Evolutionary conservation across 2,797 vertebrate genomes (phyloP).

Genomic region (Lepus townsendii): DNA sequence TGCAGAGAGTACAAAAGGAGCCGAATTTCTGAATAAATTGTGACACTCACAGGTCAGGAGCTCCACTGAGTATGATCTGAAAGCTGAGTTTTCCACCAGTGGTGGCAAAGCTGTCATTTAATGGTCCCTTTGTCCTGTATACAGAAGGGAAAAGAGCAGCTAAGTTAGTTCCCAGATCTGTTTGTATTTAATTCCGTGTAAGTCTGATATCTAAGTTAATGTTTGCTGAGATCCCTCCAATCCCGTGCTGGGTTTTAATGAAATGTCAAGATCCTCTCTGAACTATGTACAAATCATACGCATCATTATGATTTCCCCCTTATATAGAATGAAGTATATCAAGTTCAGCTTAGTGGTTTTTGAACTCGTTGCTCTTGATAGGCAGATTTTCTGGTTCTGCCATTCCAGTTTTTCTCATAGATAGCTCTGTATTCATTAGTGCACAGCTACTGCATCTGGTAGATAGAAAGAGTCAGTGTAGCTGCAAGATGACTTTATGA

Average conservation of each 20-base stretch:
- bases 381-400: neutral
- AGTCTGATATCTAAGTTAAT: no score
- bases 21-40: neutral
- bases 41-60: neutral
- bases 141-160: conserved; percentile 18
- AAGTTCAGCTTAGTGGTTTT: neutral
- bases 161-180: neutral
- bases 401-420: neutral
- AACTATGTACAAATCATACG: neutral
- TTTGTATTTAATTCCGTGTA: neutral
- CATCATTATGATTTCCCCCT: neutral
- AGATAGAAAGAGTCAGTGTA: conserved; percentile 55
- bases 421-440: conserved; percentile 46
- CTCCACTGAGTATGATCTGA: neutral
- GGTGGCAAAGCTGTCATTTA: neutral
- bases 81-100: neutral
- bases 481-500: conserved; percentile 58
- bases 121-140: conserved; percentile 10
- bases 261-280: conserved; percentile 8
- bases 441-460: conserved; percentile 49
- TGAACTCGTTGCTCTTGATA: neutral
- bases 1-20: neutral
- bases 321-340: neutral
- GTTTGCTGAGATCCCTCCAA: neutral
- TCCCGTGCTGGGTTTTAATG: conserved; percentile 39